A percentile compares a stretch with the other conserved stretches of the same genome.
Evolutionary conservation across 2,113 vertebrate genomes (phyloP).

Genomic region (Engystomops pustulosus): DNA sequence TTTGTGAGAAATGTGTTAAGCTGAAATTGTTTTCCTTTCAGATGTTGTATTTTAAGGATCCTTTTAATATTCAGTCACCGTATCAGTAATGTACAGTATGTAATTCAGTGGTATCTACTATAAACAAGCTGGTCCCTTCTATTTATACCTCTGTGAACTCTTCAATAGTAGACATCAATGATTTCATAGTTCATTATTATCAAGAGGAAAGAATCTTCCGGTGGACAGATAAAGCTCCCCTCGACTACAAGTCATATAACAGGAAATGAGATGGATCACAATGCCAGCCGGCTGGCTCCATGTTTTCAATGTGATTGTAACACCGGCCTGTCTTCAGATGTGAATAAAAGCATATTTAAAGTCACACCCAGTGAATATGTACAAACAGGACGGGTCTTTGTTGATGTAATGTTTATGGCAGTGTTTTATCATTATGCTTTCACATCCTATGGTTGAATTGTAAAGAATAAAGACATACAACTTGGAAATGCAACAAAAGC

Average conservation of each 20-base stretch:
- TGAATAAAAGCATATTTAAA: slow-evolving; percentile 3
- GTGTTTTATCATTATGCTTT: background rate
- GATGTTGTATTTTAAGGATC: background rate
- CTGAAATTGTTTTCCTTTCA: background rate
- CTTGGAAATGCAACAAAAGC: background rate
- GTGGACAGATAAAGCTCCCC: background rate
- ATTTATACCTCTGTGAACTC: slow-evolving; percentile 4
- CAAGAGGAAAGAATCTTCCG: slow-evolving; percentile 25
- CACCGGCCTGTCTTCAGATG: background rate
- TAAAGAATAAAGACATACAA: background rate
- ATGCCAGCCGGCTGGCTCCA: slow-evolving; percentile 5
- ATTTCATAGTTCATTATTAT: background rate
- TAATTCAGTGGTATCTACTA: background rate
- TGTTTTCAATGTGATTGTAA: background rate
- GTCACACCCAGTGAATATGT: background rate
- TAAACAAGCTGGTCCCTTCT: slow-evolving; percentile 14
- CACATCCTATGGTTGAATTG: background rate
- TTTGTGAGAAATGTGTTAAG: background rate
- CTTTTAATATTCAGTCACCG: too few species aligned
- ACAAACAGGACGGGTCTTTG: slow-evolving; percentile 22
- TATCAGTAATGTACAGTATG: too few species aligned
- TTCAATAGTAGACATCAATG: slow-evolving; percentile 13
- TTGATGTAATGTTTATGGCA: background rate
- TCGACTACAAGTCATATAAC: background rate
- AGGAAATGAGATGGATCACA: slow-evolving; percentile 21